Base-by-base conservation (phyloP, 2,797 vertebrate genomes). In the Enteromius anoplus region DNA sequence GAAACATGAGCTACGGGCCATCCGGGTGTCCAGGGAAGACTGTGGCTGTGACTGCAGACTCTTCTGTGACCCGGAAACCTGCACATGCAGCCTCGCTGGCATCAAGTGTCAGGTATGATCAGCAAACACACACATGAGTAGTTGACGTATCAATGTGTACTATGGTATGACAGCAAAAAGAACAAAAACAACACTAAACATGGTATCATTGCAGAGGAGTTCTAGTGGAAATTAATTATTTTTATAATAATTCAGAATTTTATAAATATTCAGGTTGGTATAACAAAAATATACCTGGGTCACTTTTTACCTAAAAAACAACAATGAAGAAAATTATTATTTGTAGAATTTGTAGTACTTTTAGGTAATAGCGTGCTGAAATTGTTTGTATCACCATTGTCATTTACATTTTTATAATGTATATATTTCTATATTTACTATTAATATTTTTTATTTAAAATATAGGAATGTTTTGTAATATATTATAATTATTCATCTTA, bases 61-160 rank as follows among this genome's bases (percentile, higher is more conserved):
- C 72, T 98, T 98, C 93, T 99, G 98, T 85, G 97, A 99, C 88
- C 98, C 98, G 0, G 98, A 99, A 93, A 98, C 96, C 0, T 99
- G 98, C 55, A 97, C 98, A 88, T 99, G 98, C 93, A 99, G 98
- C 92, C 94, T 97, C 58, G 98, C 98, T 5, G 98, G 98, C 85
- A 99, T 99, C 91, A 99, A 99, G 92, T 99, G 98, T 91, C 98
- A 99, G 97, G 98, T 99, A 94, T 93, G 42, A 42, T 47, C 26
- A 71, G 12, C 17, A 81, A 26, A 83, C 5, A 76, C 40, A 62
- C 68, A 64, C 42, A 7, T 40, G 40, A 3, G 10, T 11, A 42
- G 40, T 10, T 42, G 42, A 42, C 42, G 10, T 42, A 42, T 42
- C 42, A 42, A 11, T 42, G 42, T 42, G 9, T 42, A 2, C 42